Base-by-base conservation (phyloP, 2,888 invertebrate genomes). In the Ochropacha duplaris region DNA sequence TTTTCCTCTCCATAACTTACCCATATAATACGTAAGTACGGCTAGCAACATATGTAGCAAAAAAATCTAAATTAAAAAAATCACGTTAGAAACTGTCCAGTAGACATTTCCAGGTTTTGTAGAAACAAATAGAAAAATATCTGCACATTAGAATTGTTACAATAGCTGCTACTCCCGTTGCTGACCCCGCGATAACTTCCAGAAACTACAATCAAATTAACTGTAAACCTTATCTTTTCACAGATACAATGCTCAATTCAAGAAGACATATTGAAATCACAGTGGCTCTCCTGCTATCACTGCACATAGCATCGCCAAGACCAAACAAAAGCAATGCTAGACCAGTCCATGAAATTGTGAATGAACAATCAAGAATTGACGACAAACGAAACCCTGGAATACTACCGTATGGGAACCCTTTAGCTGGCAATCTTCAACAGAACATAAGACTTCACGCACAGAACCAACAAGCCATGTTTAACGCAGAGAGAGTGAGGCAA, bases 401-500 rank as follows among this genome's bases (percentile, higher is more conserved):
- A 2, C 55, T 88, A 1, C 87, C 87, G 0, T 92, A 90, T 49
- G 86, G 87, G 0, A 93, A 93, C 36, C 92, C 92, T 0, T 63
- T 93, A 56, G 90, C 88, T 50, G 91, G 89, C 0, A 90, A 91
- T 62, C 85, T 89, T 0, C 78, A 82, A 65, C 84, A 88, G 57
- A 90, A 88, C 65, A 88, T 89, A 0, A 87, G 84, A 66, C 65
- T 88, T 4, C 91, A 93, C 62, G 88, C 90, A 0, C 83, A 88
- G 60, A 90, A 92, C 54, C 93, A 93, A 64, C 93, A 92, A 72
- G 92, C 90, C 0, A 92, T 93, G 90, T 93, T 90, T 59, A 87
- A 92, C 54, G 91, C 91, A 1, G 93, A 93, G 65, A 84, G 82
- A 57, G 68, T 88, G 8, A 78, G 93, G 39, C 92, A 92, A 56